Evolutionary conservation across 2,797 vertebrate species (phyloP).

Genomic region (Odontamblyopus rebecca): DNA sequence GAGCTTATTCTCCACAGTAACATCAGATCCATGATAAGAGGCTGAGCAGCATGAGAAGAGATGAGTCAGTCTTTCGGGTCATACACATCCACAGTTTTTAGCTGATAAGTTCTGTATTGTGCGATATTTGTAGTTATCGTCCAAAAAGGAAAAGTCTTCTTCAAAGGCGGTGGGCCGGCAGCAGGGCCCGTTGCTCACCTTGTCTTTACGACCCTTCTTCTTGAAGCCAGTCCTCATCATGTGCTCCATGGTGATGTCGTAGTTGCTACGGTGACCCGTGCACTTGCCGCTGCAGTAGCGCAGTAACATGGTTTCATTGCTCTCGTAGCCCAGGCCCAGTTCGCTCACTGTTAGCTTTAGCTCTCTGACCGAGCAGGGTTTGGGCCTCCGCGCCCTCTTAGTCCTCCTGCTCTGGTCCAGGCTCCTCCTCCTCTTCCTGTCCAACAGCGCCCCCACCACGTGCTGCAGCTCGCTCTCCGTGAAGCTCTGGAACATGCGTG

Average conservation of each 20-base stretch:
- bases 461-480: constrained; percentile 89
- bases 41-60: constrained; percentile 54
- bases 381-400: constrained; percentile 82
- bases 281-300: constrained; percentile 95
- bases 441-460: constrained; percentile 81
- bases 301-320: constrained; percentile 90
- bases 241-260: constrained; percentile 89
- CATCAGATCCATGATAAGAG: constrained; percentile 23
- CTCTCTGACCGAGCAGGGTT: constrained; percentile 84
- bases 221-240: constrained; percentile 75
- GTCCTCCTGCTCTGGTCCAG: constrained; percentile 76
- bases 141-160: constrained; percentile 88
- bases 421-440: constrained; percentile 75
- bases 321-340: constrained; percentile 89
- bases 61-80: constrained; percentile 57
- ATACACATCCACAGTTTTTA: constrained; percentile 91
- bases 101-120: constrained; percentile 91
- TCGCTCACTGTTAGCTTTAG: constrained; percentile 90
- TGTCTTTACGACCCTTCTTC: constrained; percentile 78
- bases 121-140: constrained; percentile 85
- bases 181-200: constrained; percentile 85
- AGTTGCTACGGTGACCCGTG: constrained; percentile 80
- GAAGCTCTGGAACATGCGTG: constrained; percentile 89
- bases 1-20: constrained; percentile 43
- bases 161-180: constrained; percentile 91